phyloP scores from a whole-genome alignment of 2,797 vertebrate genomes.

The Orientallactaga sibirica region DNA sequence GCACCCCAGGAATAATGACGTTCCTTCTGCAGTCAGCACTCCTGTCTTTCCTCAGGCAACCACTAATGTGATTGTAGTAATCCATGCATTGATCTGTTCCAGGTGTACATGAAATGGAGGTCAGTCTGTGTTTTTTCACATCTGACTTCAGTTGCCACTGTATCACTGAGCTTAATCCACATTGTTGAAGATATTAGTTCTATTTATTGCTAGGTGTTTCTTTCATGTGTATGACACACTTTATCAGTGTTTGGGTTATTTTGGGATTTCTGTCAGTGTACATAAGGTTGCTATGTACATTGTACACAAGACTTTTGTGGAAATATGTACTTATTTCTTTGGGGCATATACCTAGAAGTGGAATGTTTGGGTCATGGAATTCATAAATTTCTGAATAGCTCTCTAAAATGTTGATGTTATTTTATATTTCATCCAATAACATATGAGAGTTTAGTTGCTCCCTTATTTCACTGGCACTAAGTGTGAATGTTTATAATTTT shows the following conservation, averaged over 20 bases:
- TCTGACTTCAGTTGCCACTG: constrained; percentile 8
- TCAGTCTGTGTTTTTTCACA: neutral
- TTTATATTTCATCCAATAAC: constrained; percentile 29
- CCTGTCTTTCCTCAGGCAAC: neutral
- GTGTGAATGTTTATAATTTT: constrained; percentile 45
- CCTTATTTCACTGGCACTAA: neutral
- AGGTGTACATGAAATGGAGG: neutral
- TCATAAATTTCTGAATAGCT: constrained; percentile 14
- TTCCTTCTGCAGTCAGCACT: neutral
- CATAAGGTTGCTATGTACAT: neutral
- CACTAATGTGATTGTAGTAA: neutral
- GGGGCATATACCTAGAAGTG: neutral
- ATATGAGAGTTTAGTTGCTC: neutral
- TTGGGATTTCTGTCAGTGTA: neutral
- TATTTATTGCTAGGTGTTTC: constrained; percentile 37
- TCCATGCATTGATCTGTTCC: constrained; percentile 12
- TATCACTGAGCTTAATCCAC: neutral
- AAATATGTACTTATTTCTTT: neutral
- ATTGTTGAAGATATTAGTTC: constrained; percentile 21
- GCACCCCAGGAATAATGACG: neutral
- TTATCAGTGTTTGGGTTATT: constrained; percentile 34
- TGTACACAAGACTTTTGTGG: neutral
- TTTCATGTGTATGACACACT: neutral
- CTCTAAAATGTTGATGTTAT: neutral
- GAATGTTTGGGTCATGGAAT: neutral